These are phyloP conservation scores for Operophtera brumata DNA, from an alignment of 2,888 invertebrate species.

Conservation along the genomic window DNA sequence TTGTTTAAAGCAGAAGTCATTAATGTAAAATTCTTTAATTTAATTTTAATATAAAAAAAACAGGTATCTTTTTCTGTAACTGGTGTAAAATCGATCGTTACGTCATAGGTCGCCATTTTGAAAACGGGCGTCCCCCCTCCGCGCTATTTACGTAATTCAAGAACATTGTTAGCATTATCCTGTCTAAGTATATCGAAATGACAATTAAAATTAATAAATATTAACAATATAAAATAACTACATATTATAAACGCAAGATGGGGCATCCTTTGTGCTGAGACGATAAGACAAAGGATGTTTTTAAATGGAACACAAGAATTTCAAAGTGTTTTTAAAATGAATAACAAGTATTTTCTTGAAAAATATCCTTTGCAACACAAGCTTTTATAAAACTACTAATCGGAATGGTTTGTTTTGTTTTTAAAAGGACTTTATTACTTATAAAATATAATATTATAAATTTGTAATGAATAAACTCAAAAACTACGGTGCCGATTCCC, in stretches of 20 bases:
- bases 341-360: too few relatives aligned
- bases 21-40: background rate
- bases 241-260: background rate
- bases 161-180: constrained; percentile 20
- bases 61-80: background rate
- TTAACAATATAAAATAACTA: background rate
- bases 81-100: constrained; percentile 26
- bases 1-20: background rate
- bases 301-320: constrained; percentile 1
- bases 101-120: constrained; percentile 62
- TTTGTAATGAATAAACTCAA: too few relatives aligned
- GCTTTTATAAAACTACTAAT: too few relatives aligned
- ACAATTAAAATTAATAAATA: background rate
- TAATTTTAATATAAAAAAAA: background rate
- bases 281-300: constrained; percentile 17
- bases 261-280: constrained; percentile 8
- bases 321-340: too few relatives aligned
- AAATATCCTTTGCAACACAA: too few relatives aligned
- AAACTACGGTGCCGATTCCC: too few relatives aligned
- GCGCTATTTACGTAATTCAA: constrained; percentile 14
- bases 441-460: too few relatives aligned
- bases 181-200: background rate
- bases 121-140: constrained; percentile 57
- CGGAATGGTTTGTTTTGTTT: too few relatives aligned
- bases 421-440: too few relatives aligned